Evolutionary conservation across 2,113 vertebrate genomes (phyloP), one percentile per base, ranked within the genome.

Genomic region (Aplodontia rufa): DNA sequence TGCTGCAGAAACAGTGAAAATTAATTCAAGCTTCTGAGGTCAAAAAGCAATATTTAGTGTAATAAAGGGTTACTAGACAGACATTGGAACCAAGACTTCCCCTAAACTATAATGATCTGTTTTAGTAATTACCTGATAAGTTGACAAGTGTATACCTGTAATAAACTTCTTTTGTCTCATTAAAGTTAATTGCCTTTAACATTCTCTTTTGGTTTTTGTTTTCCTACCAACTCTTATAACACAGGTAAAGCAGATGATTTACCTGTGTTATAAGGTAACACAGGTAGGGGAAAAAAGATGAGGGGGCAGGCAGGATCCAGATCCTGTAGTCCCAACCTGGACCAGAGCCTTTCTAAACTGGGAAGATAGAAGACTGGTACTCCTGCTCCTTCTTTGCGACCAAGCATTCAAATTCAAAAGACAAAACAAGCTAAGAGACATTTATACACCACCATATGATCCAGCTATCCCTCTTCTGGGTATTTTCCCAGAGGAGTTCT

Each of bases 381-480:
- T 22, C 32, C 10, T 51, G 55, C 35, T 35, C n/a, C 32, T 66
- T 32, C 60, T 62, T 8, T 40, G 47, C 69, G 78, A 37, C 76
- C 37, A 55, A 22, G 24, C 86, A 80, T 51, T 91, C 81, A 97
- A 94, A 94, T 80, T 60, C 87, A 74, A 91, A 95, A 55, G 90
- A 60, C 93, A 76, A 72, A 87, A 69, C 68, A 92, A 92, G 96
- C 80, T 53, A 96, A 90, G 95, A 96, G 60, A 91, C 95, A 60
- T 64, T 53, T 62, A 89, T 85, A 74, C n/a, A n/a, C n/a, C n/a
- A n/a, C n/a, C n/a, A n/a, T n/a, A n/a, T n/a, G n/a, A n/a, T n/a
- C n/a, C n/a, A n/a, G n/a, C n/a, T n/a, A n/a, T n/a, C n/a, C n/a
- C n/a, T n/a, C n/a, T n/a, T n/a, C n/a, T n/a, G n/a, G n/a, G n/a